phyloP scores from a whole-genome alignment of 2,113 vertebrate species.

The Alligator sinensis region DNA sequence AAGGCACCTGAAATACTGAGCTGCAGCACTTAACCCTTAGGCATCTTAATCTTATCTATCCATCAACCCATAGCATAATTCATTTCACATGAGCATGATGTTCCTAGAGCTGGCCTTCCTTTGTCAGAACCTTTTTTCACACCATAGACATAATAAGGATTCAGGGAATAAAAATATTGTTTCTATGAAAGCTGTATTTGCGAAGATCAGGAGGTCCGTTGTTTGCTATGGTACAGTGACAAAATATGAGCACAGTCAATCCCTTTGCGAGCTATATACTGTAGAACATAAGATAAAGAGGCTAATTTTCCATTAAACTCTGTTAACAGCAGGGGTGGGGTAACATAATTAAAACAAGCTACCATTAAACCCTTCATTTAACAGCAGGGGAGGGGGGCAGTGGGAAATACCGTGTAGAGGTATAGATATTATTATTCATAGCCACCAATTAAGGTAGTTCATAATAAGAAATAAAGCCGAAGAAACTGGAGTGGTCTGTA shows the following conservation, averaged over 20 bases:
- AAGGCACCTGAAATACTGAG: background rate
- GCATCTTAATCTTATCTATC: background rate
- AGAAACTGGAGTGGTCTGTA: background rate
- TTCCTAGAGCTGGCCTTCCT: background rate
- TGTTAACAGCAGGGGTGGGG: constrained; percentile 5
- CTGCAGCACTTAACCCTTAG: background rate
- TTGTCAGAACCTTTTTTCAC: background rate
- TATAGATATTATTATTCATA: constrained; percentile 19
- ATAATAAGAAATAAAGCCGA: background rate
- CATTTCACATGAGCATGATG: background rate
- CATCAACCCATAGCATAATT: background rate
- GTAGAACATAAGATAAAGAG: background rate
- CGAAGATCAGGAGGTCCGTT: background rate
- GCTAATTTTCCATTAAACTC: constrained; percentile 17
- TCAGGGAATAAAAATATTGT: constrained; percentile 10
- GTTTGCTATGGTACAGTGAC: background rate
- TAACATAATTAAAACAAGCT: constrained; percentile 41
- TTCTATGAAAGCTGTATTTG: background rate
- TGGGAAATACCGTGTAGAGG: constrained; percentile 22
- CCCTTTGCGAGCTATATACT: background rate
- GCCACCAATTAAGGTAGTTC: constrained; percentile 2
- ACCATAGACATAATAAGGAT: background rate
- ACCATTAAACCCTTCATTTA: constrained; percentile 49
- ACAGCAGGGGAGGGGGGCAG: constrained; percentile 4
- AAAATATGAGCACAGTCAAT: background rate